Evolutionary conservation across 2,888 invertebrate species (phyloP).

Genomic region (Sycophila texana): DNA sequence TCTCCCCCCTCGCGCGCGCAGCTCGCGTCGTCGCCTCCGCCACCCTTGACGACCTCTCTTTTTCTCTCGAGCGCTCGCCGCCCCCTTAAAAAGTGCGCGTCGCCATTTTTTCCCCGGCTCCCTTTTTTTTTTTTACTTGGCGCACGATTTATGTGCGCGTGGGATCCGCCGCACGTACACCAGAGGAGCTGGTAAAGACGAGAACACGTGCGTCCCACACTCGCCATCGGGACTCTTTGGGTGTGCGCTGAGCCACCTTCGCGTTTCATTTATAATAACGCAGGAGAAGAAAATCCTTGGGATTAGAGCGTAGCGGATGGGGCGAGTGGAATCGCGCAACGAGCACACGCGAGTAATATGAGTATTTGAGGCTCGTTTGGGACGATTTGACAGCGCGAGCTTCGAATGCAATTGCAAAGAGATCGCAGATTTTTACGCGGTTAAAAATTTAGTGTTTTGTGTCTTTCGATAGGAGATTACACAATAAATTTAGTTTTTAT

Average conservation of each 20-base stretch:
- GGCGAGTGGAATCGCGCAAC: background rate
- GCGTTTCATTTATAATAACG: slow-evolving; percentile 51
- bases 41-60: slow-evolving; percentile 55
- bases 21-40: slow-evolving; percentile 60
- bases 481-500: too few relatives aligned
- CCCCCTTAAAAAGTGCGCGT: slow-evolving; percentile 25
- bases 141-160: slow-evolving; percentile 51
- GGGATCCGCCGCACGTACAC: background rate
- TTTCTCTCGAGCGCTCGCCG: slow-evolving; percentile 7
- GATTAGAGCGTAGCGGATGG: slow-evolving; percentile 46
- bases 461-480: too few relatives aligned
- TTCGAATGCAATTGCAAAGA: slow-evolving; percentile 26
- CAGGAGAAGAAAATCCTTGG: slow-evolving; percentile 42
- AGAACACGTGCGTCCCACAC: background rate
- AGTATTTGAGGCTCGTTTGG: slow-evolving; percentile 41
- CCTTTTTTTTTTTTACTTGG: background rate
- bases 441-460: background rate
- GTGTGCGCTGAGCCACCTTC: background rate
- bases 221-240: background rate
- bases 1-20: slow-evolving; percentile 21
- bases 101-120: slow-evolving; percentile 51
- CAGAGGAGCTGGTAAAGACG: background rate
- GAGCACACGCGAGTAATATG: too few relatives aligned
- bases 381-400: slow-evolving; percentile 15
- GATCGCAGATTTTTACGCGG: slow-evolving; percentile 3